Evolutionary conservation across 2,797 vertebrate species (phyloP), one percentile per base, ranked within the genome.

Genomic region (Rhynchotus rufescens): DNA sequence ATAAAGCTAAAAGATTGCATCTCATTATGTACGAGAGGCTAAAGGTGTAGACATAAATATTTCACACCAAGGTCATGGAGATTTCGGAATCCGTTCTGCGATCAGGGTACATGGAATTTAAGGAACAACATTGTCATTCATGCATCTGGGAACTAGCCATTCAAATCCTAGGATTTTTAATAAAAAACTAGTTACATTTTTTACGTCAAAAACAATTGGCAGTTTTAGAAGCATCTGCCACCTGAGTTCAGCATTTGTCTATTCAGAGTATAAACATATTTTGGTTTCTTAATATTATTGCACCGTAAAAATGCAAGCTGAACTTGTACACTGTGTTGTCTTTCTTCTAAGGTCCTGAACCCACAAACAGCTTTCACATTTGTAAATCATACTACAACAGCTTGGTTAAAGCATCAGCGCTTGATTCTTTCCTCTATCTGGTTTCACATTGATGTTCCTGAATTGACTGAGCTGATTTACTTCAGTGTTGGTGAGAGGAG

Each of bases 41-140:
- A 94, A 87, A 94, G 86, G 86, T 95, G 66, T 90, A 91, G 89
- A 49, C 64, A 75, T 89, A 90, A 85, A 89, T 93, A 84, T 71
- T 94, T 62, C 59, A 32, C 80, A 68, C 89, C 92, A 97, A 96
- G 96, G 93, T 96, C 97, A 96, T 14, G n/a, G 88, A 94, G 83
- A 96, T 94, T 91, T 92, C 68, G 76, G 92, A 85, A 91, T 92
- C 88, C 74, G 6, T 83, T 88, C 79, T 96, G 90, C 88, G 71
- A 75, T 88, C 91, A 62, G 42, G 61, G 92, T 92, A 71, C 49
- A 26, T 82, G 94, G 90, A 85, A 87, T 86, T 91, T 92, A 65
- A 64, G 9, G 6, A 75, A 36, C 40, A 42, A 34, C 38, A 20
- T 72, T 87, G 84, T 60, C 73, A 67, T 13, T 79, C 64, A 66